phyloP scores from a whole-genome alignment of 2,113 vertebrate species.

The Notarius lentiginosus region DNA sequence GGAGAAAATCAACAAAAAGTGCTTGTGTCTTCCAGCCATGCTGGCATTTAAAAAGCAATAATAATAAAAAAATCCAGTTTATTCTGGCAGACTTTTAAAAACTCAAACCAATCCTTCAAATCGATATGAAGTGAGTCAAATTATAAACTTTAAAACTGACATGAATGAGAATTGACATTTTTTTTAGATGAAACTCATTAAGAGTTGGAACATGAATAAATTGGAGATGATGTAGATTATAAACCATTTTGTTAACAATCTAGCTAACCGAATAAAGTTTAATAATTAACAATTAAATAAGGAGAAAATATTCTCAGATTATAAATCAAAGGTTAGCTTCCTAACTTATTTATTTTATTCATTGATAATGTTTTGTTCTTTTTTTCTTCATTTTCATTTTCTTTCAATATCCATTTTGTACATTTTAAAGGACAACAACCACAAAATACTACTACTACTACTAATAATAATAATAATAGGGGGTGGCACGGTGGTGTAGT shows the following conservation, averaged over 20 bases:
- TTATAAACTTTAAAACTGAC: background rate
- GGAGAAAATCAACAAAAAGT: background rate
- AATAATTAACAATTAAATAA: background rate
- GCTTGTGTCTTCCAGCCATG: background rate
- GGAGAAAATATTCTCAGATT: background rate
- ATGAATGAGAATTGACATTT: background rate
- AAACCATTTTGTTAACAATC: background rate
- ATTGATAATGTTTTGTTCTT: background rate
- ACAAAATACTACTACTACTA: background rate
- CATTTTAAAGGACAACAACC: background rate
- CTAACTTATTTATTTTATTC: background rate
- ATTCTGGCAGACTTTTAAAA: background rate
- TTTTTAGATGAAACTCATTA: background rate
- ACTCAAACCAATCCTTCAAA: background rate
- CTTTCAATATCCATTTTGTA: background rate
- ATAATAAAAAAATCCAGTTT: background rate
- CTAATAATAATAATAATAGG: background rate
- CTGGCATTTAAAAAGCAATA: no score
- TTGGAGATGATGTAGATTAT: background rate
- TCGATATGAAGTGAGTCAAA: background rate
- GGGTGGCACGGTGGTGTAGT: no score
- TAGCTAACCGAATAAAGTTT: background rate
- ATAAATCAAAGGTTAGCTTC: background rate
- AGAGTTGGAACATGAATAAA: background rate
- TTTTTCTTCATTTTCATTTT: background rate